Base-by-base conservation (phyloP, 2,797 vertebrate genomes). In the Microcaecilia unicolor region DNA sequence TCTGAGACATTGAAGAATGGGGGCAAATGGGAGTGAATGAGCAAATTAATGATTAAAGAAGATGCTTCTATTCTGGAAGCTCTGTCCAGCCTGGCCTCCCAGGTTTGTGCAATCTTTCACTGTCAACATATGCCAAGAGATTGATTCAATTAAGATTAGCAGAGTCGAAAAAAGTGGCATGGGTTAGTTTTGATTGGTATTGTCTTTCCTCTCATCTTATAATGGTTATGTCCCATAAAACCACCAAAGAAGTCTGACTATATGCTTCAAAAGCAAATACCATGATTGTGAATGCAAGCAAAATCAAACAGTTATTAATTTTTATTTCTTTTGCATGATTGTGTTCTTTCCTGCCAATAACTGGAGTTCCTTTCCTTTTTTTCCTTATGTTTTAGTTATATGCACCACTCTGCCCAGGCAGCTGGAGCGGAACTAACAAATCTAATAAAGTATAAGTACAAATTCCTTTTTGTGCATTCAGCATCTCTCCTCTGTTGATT, bases 121-220 rank as follows among this genome's bases (percentile, higher is more conserved):
- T 97, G 95, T 96, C 92, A 95, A 88, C 89, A 85, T 83, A 78
- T 74, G 78, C 89, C 78, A 75, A 48, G 76, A 91, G 86, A 90
- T 92, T 91, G 93, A 98, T 97, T 98, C 92, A 95, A 97, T 97
- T 98, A 98, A 97, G 93, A 97, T 98, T 97, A 97, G 90, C 69
- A 44, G 79, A 78, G 76, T 80, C 70, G 28, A 64, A 67, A 74
- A 66, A 84, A 88, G 80, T 85, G 87, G 84, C 88, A 80, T 62
- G 84, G 85, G 86, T 91, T 89, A 78, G 74, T 86, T 85, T 86
- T 76, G 68, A 74, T 72, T 55, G 72, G 61, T 46, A 44, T 54
- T 73, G 71, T 71, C 76, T 79, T 66, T 48, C 43, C 61, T 68
- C 67, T 57, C 67, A 53, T 59, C 74, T 76, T 46, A 31, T 28